phyloP scores from a whole-genome alignment of 2,888 invertebrate species.

The Agrotis exclamationis region DNA sequence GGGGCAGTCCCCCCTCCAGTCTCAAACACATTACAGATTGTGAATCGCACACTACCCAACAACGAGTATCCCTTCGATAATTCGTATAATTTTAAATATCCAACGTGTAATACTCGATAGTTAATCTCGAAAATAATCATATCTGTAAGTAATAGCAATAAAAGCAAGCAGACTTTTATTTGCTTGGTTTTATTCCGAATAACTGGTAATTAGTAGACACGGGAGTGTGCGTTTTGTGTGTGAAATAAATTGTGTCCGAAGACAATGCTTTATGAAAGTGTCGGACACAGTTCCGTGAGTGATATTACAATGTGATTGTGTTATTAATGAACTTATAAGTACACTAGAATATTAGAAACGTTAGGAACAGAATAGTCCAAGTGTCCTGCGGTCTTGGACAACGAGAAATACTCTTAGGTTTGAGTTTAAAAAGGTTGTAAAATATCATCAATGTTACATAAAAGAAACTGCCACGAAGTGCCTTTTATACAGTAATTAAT shows the following conservation, averaged over 20 bases:
- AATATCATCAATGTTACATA: constrained; percentile 75
- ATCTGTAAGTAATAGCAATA: constrained; percentile 69
- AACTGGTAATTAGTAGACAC: constrained; percentile 77
- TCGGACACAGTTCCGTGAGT: constrained; percentile 87
- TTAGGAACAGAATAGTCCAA: constrained; percentile 68
- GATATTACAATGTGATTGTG: constrained; percentile 91
- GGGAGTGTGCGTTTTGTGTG: constrained; percentile 80
- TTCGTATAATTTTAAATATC: constrained; percentile 52
- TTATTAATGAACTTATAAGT: constrained; percentile 86
- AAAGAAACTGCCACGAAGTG: constrained; percentile 90
- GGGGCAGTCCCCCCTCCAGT: constrained; percentile 66
- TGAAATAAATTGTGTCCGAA: constrained; percentile 82
- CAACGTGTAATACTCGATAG: constrained; percentile 63
- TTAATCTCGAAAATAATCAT: constrained; percentile 52
- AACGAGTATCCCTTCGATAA: constrained; percentile 54
- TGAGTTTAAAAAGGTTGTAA: constrained; percentile 83
- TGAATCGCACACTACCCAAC: constrained; percentile 70
- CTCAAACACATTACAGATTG: constrained; percentile 71
- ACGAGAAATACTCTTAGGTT: constrained; percentile 84
- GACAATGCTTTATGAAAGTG: constrained; percentile 78
- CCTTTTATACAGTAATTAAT: constrained; percentile 86
- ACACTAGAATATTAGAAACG: constrained; percentile 83
- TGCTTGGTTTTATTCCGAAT: constrained; percentile 81
- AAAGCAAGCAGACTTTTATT: constrained; percentile 78
- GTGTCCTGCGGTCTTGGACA: constrained; percentile 69